Conservation (phyloP, 2,797 vertebrate species). For the Columba guinea region DNA sequence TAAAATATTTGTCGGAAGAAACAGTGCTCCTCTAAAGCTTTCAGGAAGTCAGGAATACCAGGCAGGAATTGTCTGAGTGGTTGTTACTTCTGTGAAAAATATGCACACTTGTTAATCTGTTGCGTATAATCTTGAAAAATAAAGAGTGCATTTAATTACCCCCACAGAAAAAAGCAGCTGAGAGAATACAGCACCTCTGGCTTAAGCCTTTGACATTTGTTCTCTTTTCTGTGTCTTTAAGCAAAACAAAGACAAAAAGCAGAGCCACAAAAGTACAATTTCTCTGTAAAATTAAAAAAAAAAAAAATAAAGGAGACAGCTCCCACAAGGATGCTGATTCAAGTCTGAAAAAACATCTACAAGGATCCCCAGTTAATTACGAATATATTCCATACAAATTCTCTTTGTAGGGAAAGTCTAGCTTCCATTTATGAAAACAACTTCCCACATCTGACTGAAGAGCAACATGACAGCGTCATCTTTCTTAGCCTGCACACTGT, state of each 20-base stretch:
- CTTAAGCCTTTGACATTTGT: not conserved
- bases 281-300: not conserved
- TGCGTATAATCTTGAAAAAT: not conserved
- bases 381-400: not conserved
- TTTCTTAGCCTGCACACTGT: conserved; percentile 28
- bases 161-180: not conserved
- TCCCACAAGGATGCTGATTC: conserved; percentile 1
- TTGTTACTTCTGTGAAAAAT: not conserved
- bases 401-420: not conserved
- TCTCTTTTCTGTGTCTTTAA: not conserved
- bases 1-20: not conserved
- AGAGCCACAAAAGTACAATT: not conserved
- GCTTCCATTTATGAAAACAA: conserved; percentile 38
- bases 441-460: conserved; percentile 15
- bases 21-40: not conserved
- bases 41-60: not conserved
- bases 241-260: conserved; percentile 1
- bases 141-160: not conserved
- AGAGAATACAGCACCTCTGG: not conserved
- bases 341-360: not conserved
- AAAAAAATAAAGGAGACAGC: not conserved
- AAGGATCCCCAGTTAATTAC: not conserved
- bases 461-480: conserved; percentile 42
- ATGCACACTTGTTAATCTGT: not conserved
- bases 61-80: not conserved